Conservation (phyloP, 2,113 vertebrate species). For the Elaphurus davidianus region DNA sequence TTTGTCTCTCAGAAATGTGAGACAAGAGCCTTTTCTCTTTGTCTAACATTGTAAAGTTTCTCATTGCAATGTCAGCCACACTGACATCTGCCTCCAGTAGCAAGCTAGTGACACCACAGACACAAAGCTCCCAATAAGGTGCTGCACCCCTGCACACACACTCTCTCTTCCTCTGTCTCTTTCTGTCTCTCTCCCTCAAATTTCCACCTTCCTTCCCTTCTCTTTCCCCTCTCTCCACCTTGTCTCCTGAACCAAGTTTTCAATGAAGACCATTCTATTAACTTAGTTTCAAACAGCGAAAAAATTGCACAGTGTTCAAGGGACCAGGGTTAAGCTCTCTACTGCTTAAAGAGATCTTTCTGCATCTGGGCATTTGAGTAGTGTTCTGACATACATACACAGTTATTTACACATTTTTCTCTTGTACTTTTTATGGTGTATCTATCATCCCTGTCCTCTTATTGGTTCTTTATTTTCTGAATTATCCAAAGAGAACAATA, state of each 20-base stretch:
- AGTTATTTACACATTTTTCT: neutral
- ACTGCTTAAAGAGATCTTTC: neutral
- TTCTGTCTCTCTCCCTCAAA: fast-evolving
- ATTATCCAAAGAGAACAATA: neutral
- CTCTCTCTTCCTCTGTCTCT: neutral
- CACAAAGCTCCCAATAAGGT: conserved; percentile 24
- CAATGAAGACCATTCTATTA: neutral
- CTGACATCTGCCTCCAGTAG: neutral
- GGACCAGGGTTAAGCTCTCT: neutral
- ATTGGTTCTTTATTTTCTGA: neutral
- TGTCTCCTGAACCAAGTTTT: conserved; percentile 33
- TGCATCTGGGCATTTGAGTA: neutral
- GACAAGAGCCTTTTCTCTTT: conserved; percentile 46
- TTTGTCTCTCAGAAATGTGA: conserved; percentile 69
- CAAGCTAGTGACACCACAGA: neutral
- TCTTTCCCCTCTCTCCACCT: neutral
- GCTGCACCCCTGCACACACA: neutral
- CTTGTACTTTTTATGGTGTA: neutral
- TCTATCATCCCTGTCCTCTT: neutral
- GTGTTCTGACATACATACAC: neutral
- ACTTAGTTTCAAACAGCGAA: neutral
- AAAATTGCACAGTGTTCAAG: neutral
- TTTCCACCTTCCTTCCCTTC: too few relatives aligned
- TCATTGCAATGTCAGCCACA: neutral
- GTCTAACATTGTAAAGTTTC: conserved; percentile 8